Conservation (phyloP, 1,140 invertebrate genomes). For the Drosophila chauvacae region DNA sequence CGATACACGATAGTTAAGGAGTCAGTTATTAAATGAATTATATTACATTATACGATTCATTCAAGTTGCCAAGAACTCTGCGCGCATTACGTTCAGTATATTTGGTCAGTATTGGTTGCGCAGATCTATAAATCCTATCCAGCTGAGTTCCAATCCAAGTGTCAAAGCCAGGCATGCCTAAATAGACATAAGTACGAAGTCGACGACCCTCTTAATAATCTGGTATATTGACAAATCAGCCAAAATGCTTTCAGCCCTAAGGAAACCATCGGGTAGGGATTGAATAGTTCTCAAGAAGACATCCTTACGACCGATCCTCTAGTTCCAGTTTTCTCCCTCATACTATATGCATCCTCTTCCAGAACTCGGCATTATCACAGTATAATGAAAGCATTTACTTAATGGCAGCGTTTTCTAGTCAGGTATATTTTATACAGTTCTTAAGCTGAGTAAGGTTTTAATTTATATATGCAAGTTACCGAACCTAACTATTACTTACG, state of each 20-base stretch:
- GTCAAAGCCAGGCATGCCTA: slow-evolving; percentile 30
- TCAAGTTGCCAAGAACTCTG: slow-evolving; percentile 39
- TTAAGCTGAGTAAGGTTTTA: slow-evolving; percentile 56
- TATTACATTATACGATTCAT: slow-evolving; percentile 30
- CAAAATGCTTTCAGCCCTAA: slow-evolving; percentile 30
- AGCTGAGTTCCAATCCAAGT: slow-evolving; percentile 61
- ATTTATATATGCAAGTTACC: slow-evolving; percentile 56
- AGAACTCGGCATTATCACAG: slow-evolving; percentile 32
- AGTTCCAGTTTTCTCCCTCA: background rate
- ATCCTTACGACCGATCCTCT: slow-evolving; percentile 5
- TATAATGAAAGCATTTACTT: slow-evolving; percentile 65
- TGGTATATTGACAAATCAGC: slow-evolving; percentile 37
- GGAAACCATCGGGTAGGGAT: background rate
- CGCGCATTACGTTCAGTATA: slow-evolving; percentile 42
- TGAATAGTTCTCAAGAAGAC: background rate
- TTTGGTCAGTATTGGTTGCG: slow-evolving; percentile 53
- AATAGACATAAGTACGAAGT: slow-evolving; percentile 10
- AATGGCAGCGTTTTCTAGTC: slow-evolving; percentile 37
- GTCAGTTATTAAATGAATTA: slow-evolving; percentile 41
- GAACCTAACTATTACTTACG: slow-evolving; percentile 23
- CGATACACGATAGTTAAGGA: slow-evolving; percentile 42
- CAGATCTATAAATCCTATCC: slow-evolving; percentile 28
- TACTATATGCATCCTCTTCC: background rate
- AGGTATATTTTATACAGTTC: slow-evolving; percentile 62
- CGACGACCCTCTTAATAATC: slow-evolving; percentile 18